Percentiles rank a stretch among this genome's conserved stretches.
Conservation (phyloP, 2,888 invertebrate genomes). For the Zelleria hepariella region DNA sequence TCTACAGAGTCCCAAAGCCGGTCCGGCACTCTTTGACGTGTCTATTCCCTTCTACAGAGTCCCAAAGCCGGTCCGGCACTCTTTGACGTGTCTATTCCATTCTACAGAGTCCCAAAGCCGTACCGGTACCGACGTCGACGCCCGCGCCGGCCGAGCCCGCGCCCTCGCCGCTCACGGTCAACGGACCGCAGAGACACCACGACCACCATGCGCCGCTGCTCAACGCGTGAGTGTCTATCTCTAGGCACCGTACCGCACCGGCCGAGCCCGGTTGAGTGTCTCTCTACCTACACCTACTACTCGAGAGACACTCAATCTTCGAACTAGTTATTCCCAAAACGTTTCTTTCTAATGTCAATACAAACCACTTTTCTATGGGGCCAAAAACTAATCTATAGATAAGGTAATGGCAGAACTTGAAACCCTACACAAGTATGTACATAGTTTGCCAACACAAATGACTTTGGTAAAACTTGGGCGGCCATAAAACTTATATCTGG, state of each 20-base stretch:
- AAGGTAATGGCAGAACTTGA: too few species aligned
- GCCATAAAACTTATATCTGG: too few species aligned
- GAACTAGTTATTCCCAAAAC: too few species aligned
- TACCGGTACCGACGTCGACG: conserved; percentile 46
- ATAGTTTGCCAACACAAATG: too few species aligned
- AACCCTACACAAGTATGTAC: too few species aligned
- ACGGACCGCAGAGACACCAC: conserved; percentile 2
- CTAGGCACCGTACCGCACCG: conserved; percentile 39
- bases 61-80: not conserved
- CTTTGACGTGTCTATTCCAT: conserved; percentile 12
- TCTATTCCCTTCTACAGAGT: too few species aligned
- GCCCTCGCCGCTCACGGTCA: conserved; percentile 8
- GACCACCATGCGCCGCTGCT: not conserved
- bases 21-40: too few species aligned
- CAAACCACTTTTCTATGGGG: too few species aligned
- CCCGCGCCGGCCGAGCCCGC: conserved; percentile 24
- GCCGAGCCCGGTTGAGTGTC: conserved; percentile 4
- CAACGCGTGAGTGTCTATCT: conserved; percentile 20
- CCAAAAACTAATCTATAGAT: too few species aligned
- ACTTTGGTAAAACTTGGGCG: too few species aligned
- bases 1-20: too few species aligned
- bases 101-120: conserved; percentile 25
- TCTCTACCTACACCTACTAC: conserved; percentile 4
- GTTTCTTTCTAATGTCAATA: too few species aligned
- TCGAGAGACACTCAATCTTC: not conserved